Evolutionary conservation across 2,888 invertebrate genomes (phyloP), one percentile per base, ranked within the genome.

Genomic region (Dioctria linearis): DNA sequence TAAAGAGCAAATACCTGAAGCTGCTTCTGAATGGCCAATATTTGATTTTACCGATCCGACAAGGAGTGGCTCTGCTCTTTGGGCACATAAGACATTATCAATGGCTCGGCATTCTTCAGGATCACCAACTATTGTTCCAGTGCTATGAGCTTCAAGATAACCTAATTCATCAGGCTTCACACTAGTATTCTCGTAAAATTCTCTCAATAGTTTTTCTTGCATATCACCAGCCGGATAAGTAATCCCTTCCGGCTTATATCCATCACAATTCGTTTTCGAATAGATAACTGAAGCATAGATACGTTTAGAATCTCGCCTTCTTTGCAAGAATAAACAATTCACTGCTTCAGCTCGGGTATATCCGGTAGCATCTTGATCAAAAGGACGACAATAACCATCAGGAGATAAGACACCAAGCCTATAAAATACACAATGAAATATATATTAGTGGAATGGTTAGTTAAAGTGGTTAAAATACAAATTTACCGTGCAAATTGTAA

Each of bases 1-100:
- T 81, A 97, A 87, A 0, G 96, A 94, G 84, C 95, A 95, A 2
- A 97, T 90, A 6, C 96, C 95, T 4, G 95, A 95, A 2, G 93
- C 93, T 0, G 97, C 95, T 86, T 98, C 98, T 0, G 95, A 92
- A 88, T 98, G 98, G 0, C 98, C 98, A 87, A 98, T 91, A 88
- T 98, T 98, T 0, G 97, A 97, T 87, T 98, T 98, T 49, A 97
- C 93, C 0, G 98, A 96, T 2, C 98, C 98, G 81, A 98, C 94
- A 71, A 92, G 89, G 0, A 98, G 91, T 0, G 98, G 94, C 0
- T 92, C 93, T 0, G 91, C 92, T n/a, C 97, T 91, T 39, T 92
- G 92, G 4, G 91, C 91, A 85, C 95, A 95, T 87, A 97, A 93
- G 49, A 95, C 92, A 84, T 93, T 93, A 71, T 95, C 94, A 73